A percentile compares a stretch with the other conserved stretches of the same genome.
Evolutionary conservation across 2,113 vertebrate genomes (phyloP).

Genomic region (Abramis brama): DNA sequence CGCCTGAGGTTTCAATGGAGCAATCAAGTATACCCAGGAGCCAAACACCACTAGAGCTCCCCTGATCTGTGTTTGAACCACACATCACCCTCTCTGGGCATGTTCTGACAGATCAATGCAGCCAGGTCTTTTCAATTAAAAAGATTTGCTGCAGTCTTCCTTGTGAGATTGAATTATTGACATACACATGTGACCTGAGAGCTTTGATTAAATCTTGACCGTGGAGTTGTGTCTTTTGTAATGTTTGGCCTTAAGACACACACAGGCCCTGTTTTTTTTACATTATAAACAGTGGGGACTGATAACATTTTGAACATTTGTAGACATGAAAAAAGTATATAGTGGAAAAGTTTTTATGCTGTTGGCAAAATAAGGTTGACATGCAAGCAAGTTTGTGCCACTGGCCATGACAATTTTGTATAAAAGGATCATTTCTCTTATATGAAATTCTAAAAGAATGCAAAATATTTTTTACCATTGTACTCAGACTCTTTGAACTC

Average conservation of each 20-base stretch:
- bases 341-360: too few species aligned
- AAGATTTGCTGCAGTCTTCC: constrained; percentile 62
- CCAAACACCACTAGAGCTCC: constrained; percentile 42
- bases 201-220: constrained; percentile 59
- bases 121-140: constrained; percentile 66
- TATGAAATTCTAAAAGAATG: too few species aligned
- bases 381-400: too few species aligned
- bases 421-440: too few species aligned
- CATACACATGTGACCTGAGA: constrained; percentile 56
- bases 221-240: constrained; percentile 49
- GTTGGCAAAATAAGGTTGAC: too few species aligned
- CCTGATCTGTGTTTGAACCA: constrained; percentile 46
- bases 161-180: constrained; percentile 61
- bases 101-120: constrained; percentile 62
- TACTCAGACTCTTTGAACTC: too few species aligned
- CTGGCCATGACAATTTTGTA: too few species aligned
- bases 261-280: neutral
- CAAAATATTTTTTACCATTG: too few species aligned
- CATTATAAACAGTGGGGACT: neutral
- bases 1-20: constrained; percentile 4
- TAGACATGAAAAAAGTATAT: neutral
- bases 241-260: constrained; percentile 48
- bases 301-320: neutral
- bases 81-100: constrained; percentile 49
- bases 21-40: constrained; percentile 41